Base-by-base conservation (phyloP, 2,797 vertebrate genomes). In the Sebastes kiyomatsui region DNA sequence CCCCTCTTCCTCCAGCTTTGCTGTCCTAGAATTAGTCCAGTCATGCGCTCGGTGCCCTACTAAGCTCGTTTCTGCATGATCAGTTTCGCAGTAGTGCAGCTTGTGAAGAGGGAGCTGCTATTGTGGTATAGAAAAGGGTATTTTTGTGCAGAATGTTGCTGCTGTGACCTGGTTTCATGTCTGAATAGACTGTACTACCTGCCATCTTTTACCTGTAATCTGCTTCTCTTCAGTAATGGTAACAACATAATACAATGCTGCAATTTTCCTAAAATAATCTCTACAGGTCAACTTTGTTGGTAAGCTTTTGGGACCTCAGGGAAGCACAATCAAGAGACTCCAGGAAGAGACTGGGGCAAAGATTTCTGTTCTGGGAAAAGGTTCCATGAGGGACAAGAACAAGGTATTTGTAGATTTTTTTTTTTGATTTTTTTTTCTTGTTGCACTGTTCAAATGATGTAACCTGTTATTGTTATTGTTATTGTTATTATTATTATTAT, bases 281-380 rank as follows among this genome's bases (percentile, higher is more conserved):
- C 8, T 10, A 13, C 91, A 99, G 98, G 98, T 99, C 79, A 99
- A 99, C 90, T 99, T 99, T 82, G 98, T 99, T 30, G 99, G 99
- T 4, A 99, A 99, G 92, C 98, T 99, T 88, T 93, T 99, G 87
- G 99, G 99, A 77, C 98, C 99, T 12, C 98, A 99, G 91, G 99
- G 99, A n/a, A 99, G 97, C 95, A 99, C 98, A 65, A 99, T 99
- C 85, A 99, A 99, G 86, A 97, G 99, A 67, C 96, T 99, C 7
- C 99, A 99, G 85, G 98, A 99, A 64, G 99, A 99, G 77, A 99
- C 98, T 0, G 98, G 98, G 35, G 98, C 99, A 18, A 99, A 99
- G 91, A 99, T 99, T 72, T 99, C 98, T 0, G 98, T 99, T 33
- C 93, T 99, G 79, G 99, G 99, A 0, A 99, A 99, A 87, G 99